Conservation (phyloP, 1,140 invertebrate species). For the Bombus sylvicola region DNA sequence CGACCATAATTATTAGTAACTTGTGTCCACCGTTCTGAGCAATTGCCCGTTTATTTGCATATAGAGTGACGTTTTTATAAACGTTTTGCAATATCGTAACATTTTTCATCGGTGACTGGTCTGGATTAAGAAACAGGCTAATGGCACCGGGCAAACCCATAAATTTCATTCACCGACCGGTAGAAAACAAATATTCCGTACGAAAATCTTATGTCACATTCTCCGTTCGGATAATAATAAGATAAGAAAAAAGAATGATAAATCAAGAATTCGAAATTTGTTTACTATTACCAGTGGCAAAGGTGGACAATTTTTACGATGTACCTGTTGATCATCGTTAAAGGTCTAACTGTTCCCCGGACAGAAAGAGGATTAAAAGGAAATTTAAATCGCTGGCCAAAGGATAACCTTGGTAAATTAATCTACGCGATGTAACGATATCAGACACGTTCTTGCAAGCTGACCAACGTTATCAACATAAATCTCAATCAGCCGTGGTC, state of each 20-base stretch:
- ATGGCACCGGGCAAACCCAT: neutral
- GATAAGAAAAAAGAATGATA: neutral
- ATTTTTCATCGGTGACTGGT: neutral
- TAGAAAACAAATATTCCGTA: no score
- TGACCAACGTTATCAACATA: constrained; percentile 57
- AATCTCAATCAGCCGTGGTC: constrained; percentile 62
- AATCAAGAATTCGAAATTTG: neutral
- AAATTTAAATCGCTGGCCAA: neutral
- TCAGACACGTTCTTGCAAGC: constrained; percentile 21
- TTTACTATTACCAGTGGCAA: neutral
- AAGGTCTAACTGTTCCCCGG: neutral
- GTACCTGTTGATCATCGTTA: neutral
- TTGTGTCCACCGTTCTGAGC: neutral
- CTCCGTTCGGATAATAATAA: neutral
- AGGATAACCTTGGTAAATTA: constrained; percentile 36
- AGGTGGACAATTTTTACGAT: neutral
- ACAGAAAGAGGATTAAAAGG: neutral
- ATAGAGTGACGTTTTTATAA: constrained; percentile 1
- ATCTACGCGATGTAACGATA: constrained; percentile 45
- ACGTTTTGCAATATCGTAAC: neutral
- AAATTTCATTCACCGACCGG: neutral
- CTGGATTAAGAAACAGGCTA: neutral
- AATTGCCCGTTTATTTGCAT: constrained; percentile 7
- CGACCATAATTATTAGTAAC: neutral
- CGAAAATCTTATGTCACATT: neutral